Evolutionary conservation across 2,888 invertebrate species (phyloP), one percentile per base, ranked within the genome.

Genomic region (Sphaerophoria rueppellii): DNA sequence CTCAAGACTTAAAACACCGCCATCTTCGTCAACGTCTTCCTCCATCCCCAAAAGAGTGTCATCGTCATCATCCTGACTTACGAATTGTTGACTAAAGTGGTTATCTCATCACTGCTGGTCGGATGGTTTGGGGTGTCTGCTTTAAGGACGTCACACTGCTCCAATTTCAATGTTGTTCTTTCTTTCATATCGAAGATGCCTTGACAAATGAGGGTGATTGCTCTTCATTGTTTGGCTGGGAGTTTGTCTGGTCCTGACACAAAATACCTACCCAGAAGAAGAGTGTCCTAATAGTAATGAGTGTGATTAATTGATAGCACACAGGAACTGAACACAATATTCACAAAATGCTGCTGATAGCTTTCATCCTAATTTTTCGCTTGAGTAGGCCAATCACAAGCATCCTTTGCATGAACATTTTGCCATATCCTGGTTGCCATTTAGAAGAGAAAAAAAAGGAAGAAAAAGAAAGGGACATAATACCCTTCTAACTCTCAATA

Each of bases 141-240:
- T 24, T 58, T 75, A 79, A 71, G 60, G 79, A 76, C 69, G 81
- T 82, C 63, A 78, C 48, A 63, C 61, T 73, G 67, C 78, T 78
- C 82, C 67, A 73, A 73, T 78, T 82, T 73, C 60, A 69, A n/a
- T 24, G 24, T 24, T 24, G 24, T 24, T 24, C 24, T 24, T 82
- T 82, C 61, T 73, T 78, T 78, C n/a, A 77, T 37, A 72, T 57
- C 72, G 67, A 16, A 72, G 58, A 14, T 43, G 54, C 63, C 61
- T 67, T 77, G 82, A 85, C 76, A 76, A 77, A 81, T 85, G 76
- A 80, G 74, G 83, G 50, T 80, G 80, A 72, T 69, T 76, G 76
- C 61, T 73, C 43, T 50, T n/a, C 69, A 52, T 72, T 80, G 75
- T 80, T 67, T 60, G 46, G 65, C 61, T 60, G 54, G 52, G 52